These are phyloP conservation scores for Labeo rohita DNA, from an alignment of 2,113 vertebrate genomes.

Conservation along the genomic window DNA sequence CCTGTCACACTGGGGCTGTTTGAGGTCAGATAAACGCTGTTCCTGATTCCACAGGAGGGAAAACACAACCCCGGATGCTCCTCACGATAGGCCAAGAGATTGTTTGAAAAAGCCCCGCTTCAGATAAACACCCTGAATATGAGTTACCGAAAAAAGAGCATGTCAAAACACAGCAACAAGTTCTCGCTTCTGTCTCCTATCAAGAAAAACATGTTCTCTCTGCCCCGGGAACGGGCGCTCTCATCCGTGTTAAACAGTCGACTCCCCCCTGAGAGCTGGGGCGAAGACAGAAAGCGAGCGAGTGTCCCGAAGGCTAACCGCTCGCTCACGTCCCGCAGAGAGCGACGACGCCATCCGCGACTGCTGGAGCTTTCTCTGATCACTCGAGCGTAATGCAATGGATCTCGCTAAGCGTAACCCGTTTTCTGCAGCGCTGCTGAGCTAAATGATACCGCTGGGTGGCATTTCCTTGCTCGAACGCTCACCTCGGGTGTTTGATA, in stretches of 20 bases:
- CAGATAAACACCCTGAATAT: slow-evolving; percentile 40
- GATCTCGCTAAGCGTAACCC: neutral
- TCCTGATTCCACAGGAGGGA: slow-evolving; percentile 43
- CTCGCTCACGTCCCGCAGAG: slow-evolving; percentile 14
- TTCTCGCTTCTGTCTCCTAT: slow-evolving; percentile 55
- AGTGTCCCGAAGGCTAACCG: slow-evolving; percentile 33
- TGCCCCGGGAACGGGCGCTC: slow-evolving; percentile 50
- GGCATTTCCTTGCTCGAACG: slow-evolving; percentile 17
- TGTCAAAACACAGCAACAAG: slow-evolving; percentile 60
- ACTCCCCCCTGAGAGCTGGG: slow-evolving; percentile 54
- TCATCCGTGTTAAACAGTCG: slow-evolving; percentile 64
- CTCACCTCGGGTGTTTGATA: slow-evolving; percentile 19
- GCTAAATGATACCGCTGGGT: slow-evolving; percentile 35
- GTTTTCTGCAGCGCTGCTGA: neutral
- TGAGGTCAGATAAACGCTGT: slow-evolving; percentile 69
- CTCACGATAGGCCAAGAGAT: slow-evolving; percentile 61
- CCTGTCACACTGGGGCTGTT: slow-evolving; percentile 61
- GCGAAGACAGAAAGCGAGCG: slow-evolving; percentile 40
- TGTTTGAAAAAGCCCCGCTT: slow-evolving; percentile 71
- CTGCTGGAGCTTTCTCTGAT: neutral
- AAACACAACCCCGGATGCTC: slow-evolving; percentile 52
- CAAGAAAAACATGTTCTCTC: slow-evolving; percentile 43
- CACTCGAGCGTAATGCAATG: slow-evolving; percentile 11
- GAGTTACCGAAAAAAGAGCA: slow-evolving; percentile 48
- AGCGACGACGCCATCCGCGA: neutral